Base-by-base conservation (phyloP, 2,888 invertebrate species). In the Neoscelio sp. region DNA sequence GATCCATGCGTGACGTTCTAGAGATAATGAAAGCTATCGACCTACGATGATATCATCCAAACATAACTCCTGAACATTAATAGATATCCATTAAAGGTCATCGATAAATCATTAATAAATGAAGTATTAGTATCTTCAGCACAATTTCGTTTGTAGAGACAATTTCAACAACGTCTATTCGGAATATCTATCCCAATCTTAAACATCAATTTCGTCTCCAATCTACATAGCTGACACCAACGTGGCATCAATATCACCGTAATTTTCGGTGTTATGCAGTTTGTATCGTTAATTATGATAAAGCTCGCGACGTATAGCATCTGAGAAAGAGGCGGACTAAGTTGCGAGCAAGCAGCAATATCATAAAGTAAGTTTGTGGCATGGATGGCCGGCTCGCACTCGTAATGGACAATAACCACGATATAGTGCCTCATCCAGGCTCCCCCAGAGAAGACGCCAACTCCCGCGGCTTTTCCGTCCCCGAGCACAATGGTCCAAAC, bases 341-440 rank as follows among this genome's bases (percentile, higher is more conserved):
- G 74, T 62, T 75, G 82, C 71, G 78, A 82, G 80, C 80, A 81
- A 82, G 82, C 82, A 82, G 86, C 84, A 86, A 85, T 87, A 86
- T 88, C 88, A 85, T 87, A 88, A 87, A 87, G 84, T 87, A 87
- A 87, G 87, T 86, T 83, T 82, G 85, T 86, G 87, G 86, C 86
- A 83, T 86, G 84, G 87, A 87, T 87, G 84, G 87, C 83, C 84
- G 83, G 82, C 84, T 83, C 80, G 85, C 83, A 83, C 83, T 85
- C 85, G 85, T 88, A 88, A 88, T 88, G 87, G 88, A 88, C 88
- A 87, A 87, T 88, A 88, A 88, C 87, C 81, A 82, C 85, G 86
- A 88, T 87, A 86, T 87, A 87, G 85, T 85, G 86, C 86, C 85
- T 87, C 85, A 82, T 86, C 82, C 84, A 70, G 73, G 74, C 73